A percentile compares a stretch with the other conserved stretches of the same genome.
phyloP scores from a whole-genome alignment of 2,888 invertebrate species.

The Sialis fuliginosa region DNA sequence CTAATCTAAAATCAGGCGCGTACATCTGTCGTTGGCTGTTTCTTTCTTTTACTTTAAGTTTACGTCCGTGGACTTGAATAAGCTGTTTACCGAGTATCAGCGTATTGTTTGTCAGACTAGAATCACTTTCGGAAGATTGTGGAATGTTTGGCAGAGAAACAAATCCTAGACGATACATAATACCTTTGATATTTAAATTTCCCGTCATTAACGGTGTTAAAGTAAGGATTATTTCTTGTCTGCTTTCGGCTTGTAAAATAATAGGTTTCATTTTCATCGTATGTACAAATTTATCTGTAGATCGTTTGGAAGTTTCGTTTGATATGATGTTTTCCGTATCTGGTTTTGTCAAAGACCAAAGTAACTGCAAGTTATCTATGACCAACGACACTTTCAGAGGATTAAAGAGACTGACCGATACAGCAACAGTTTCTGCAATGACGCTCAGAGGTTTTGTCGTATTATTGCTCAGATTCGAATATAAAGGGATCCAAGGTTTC shows the following conservation, averaged over 20 bases:
- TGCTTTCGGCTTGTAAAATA: conserved; percentile 36
- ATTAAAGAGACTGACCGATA: conserved; percentile 59
- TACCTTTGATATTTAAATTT: conserved; percentile 49
- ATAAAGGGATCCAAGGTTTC: conserved; percentile 59
- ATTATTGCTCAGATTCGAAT: conserved; percentile 47
- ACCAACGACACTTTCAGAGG: conserved; percentile 54
- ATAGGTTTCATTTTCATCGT: conserved; percentile 37
- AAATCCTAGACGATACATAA: background rate
- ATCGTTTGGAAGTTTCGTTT: conserved; percentile 23
- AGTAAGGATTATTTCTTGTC: conserved; percentile 46
- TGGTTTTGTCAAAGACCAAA: conserved; percentile 47
- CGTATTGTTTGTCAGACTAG: background rate
- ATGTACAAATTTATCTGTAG: conserved; percentile 27
- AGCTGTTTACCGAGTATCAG: conserved; percentile 39
- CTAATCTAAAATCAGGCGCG: conserved; percentile 47
- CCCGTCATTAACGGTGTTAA: conserved; percentile 60
- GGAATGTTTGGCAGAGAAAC: background rate
- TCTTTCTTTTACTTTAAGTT: conserved; percentile 27
- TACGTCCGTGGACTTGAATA: conserved; percentile 33
- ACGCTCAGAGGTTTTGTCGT: conserved; percentile 48
- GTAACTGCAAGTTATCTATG: conserved; percentile 47
- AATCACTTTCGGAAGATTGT: background rate
- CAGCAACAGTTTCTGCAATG: conserved; percentile 65
- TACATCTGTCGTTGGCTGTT: conserved; percentile 19
- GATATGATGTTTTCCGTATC: conserved; percentile 22